Percentiles rank a stretch among this genome's conserved stretches.
phyloP scores from a whole-genome alignment of 1,140 invertebrate genomes.

The Chironomus tepperi region DNA sequence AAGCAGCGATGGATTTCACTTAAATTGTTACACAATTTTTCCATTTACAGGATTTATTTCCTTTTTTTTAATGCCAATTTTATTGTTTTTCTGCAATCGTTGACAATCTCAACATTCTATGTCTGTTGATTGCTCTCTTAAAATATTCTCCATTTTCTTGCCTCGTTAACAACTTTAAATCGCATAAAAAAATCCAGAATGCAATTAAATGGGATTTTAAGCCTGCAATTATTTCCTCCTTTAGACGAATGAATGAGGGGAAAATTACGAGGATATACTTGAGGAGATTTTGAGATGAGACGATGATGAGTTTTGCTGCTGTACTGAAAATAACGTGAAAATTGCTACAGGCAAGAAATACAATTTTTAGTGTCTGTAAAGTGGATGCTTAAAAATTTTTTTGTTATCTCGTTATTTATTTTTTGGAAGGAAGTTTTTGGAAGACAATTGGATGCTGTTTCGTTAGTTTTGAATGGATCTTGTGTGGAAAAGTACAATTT shows the following conservation, averaged over 20 bases:
- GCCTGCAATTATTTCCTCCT: neutral
- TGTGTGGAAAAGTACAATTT: too few relatives aligned
- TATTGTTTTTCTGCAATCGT: conserved; percentile 17
- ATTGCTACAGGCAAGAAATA: too few relatives aligned
- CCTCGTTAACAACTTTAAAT: neutral
- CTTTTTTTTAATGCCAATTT: conserved; percentile 15
- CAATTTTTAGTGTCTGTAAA: too few relatives aligned
- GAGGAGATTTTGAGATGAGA: neutral
- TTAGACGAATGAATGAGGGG: too few relatives aligned
- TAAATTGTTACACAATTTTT: conserved; percentile 17
- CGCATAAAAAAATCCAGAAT: neutral
- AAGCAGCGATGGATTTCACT: conserved; percentile 6
- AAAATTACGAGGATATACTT: too few relatives aligned
- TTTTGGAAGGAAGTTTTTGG: too few relatives aligned
- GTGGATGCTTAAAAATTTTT: too few relatives aligned
- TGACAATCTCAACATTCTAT: neutral
- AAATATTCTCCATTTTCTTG: neutral
- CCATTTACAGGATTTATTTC: conserved; percentile 15
- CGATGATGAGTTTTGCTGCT: neutral
- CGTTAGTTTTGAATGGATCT: too few relatives aligned
- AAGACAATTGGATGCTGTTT: too few relatives aligned
- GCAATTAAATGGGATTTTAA: conserved; percentile 8
- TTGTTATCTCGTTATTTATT: too few relatives aligned
- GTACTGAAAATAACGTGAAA: neutral
- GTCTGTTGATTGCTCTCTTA: conserved; percentile 10